Evolutionary conservation across 1,140 invertebrate species (phyloP).

Genomic region (Palaemon carinicauda): DNA sequence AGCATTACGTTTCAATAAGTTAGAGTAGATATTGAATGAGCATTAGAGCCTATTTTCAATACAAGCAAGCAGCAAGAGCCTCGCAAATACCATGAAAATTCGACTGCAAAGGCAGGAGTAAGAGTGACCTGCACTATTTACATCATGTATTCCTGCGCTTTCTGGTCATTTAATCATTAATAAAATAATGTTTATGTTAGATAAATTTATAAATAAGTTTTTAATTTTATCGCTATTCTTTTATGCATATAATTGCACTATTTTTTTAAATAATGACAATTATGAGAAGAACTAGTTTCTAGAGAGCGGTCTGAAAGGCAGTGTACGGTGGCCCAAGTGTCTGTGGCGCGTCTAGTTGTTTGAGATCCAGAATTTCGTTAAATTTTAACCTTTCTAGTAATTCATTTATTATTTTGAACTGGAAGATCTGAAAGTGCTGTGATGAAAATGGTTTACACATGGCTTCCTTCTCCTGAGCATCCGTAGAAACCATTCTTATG

Average conservation of each 20-base stretch:
- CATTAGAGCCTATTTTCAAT: no score
- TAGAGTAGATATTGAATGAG: no score
- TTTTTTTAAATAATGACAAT: not conserved
- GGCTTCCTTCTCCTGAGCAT: slow-evolving; percentile 33
- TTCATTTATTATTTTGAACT: not conserved
- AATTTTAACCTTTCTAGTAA: slow-evolving; percentile 34
- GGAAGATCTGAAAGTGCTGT: slow-evolving; percentile 21
- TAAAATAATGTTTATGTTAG: not conserved
- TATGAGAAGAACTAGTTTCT: slow-evolving; percentile 17
- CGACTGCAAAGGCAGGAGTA: slow-evolving; percentile 17
- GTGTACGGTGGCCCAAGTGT: slow-evolving; percentile 34
- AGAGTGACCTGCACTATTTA: slow-evolving; percentile 57
- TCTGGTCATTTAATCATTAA: not conserved
- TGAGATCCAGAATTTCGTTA: slow-evolving; percentile 12
- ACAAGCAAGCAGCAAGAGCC: no score
- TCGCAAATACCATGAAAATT: slow-evolving; percentile 9
- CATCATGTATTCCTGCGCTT: slow-evolving; percentile 54
- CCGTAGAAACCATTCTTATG: slow-evolving; percentile 25
- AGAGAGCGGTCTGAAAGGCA: slow-evolving; percentile 25
- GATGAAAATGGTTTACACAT: slow-evolving; percentile 24
- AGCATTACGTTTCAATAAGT: no score
- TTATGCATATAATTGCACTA: not conserved
- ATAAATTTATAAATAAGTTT: not conserved
- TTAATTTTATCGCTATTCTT: not conserved
- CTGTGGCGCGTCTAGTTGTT: slow-evolving; percentile 56